Percentiles rank a stretch among this genome's conserved stretches.
These are phyloP conservation scores for Nanorana parkeri DNA, from an alignment of 2,113 vertebrate species.

Conservation along the genomic window DNA sequence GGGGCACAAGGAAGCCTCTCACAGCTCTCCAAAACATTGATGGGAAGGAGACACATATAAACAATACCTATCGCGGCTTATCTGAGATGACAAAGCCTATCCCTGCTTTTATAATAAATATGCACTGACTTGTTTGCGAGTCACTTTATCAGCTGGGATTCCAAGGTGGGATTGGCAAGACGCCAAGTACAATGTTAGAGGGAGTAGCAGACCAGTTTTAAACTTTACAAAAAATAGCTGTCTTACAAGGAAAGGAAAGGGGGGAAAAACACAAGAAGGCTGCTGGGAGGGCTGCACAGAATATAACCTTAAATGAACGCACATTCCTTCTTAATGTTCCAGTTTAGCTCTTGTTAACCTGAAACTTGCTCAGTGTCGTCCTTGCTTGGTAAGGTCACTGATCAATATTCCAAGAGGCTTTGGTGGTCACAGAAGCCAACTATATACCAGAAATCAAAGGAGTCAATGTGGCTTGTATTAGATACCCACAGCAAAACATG, in stretches of 20 bases:
- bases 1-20: constrained; percentile 2
- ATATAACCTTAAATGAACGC: constrained; percentile 56
- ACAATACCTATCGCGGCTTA: constrained; percentile 63
- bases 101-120: constrained; percentile 69
- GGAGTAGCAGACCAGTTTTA: constrained; percentile 63
- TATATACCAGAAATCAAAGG: too few species aligned
- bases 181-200: constrained; percentile 63
- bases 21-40: constrained; percentile 57
- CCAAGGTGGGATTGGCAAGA: constrained; percentile 65
- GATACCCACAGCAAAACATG: too few species aligned
- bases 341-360: neutral
- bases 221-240: constrained; percentile 59
- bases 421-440: too few species aligned
- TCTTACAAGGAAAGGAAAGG: constrained; percentile 49
- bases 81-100: constrained; percentile 66
- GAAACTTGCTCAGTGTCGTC: neutral
- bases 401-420: too few species aligned
- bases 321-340: neutral
- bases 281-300: constrained; percentile 21
- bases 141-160: constrained; percentile 70
- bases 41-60: constrained; percentile 59
- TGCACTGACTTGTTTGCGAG: constrained; percentile 65
- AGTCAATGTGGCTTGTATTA: too few species aligned
- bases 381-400: too few species aligned
- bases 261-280: constrained; percentile 3